phyloP scores from a whole-genome alignment of 2,888 invertebrate genomes.

The Trypoxylon attenuatum region DNA sequence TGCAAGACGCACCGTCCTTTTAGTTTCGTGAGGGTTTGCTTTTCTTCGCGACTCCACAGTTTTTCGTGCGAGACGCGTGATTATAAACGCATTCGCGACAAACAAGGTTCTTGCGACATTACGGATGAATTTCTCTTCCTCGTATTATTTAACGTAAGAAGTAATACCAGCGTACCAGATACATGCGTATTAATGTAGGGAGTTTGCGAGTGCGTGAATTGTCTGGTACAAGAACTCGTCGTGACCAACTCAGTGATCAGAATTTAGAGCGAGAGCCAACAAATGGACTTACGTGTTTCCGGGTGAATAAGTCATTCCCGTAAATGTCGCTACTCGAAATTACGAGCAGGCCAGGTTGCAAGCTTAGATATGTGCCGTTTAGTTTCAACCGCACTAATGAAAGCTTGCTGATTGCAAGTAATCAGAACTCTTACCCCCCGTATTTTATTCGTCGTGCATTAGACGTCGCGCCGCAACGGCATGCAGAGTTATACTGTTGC shows the following conservation, averaged over 20 bases:
- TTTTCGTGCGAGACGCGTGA: too few relatives aligned
- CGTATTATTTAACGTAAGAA: neutral
- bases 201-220: too few relatives aligned
- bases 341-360: constrained; percentile 1
- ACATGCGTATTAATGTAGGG: too few relatives aligned
- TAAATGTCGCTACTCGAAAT: constrained; percentile 34
- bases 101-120: too few relatives aligned
- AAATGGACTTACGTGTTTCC: constrained; percentile 25
- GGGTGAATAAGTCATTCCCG: constrained; percentile 32
- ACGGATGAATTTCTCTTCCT: constrained; percentile 1
- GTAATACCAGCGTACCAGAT: too few relatives aligned
- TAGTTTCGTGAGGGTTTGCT: neutral
- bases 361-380: constrained; percentile 5
- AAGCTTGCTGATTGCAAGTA: constrained; percentile 2
- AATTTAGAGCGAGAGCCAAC: constrained; percentile 4
- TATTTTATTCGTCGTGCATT: constrained; percentile 20
- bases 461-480: neutral
- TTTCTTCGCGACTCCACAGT: too few relatives aligned
- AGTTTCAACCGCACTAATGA: constrained; percentile 26
- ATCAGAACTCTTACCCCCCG: constrained; percentile 15
- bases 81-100: too few relatives aligned
- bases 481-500: neutral
- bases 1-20: too few relatives aligned
- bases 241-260: too few relatives aligned
- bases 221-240: too few relatives aligned